Evolutionary conservation across 2,888 invertebrate genomes (phyloP).

Genomic region (Chrysotoxum bicinctum): DNA sequence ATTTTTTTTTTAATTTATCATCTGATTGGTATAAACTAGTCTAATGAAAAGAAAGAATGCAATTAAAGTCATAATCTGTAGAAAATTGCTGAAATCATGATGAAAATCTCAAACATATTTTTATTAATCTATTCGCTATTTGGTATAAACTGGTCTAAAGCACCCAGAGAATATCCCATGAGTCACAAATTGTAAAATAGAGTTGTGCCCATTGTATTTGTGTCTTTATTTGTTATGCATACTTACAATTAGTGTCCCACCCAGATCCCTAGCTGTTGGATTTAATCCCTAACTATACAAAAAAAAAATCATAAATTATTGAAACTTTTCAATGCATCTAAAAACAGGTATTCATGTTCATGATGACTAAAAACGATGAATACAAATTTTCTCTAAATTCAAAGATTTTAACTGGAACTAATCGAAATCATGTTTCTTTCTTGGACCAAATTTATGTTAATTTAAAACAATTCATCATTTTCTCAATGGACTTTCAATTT

Average conservation of each 20-base stretch:
- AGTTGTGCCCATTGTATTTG: not conserved
- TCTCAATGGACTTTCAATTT: conserved; percentile 11
- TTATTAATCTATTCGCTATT: not conserved
- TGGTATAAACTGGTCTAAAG: not conserved
- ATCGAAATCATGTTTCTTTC: conserved; percentile 1
- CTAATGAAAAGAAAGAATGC: too few relatives aligned
- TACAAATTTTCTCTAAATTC: not conserved
- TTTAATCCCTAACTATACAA: not conserved
- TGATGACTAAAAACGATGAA: not conserved
- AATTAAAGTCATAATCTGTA: too few relatives aligned
- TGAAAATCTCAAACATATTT: too few relatives aligned
- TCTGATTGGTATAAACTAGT: not conserved
- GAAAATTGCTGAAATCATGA: too few relatives aligned
- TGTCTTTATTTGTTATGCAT: not conserved
- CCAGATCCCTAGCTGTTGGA: not conserved
- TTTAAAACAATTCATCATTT: conserved; percentile 14
- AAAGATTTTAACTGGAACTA: not conserved
- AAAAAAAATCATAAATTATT: not conserved
- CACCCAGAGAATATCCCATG: not conserved
- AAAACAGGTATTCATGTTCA: not conserved
- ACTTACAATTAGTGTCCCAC: not conserved
- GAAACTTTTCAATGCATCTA: not conserved
- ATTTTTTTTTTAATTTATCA: not conserved
- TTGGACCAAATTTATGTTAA: conserved; percentile 4
- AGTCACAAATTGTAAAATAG: too few relatives aligned